A percentile compares a stretch with the other conserved stretches of the same genome.
Conservation (phyloP, 2,888 invertebrate species). For the Mythimna vitellina region DNA sequence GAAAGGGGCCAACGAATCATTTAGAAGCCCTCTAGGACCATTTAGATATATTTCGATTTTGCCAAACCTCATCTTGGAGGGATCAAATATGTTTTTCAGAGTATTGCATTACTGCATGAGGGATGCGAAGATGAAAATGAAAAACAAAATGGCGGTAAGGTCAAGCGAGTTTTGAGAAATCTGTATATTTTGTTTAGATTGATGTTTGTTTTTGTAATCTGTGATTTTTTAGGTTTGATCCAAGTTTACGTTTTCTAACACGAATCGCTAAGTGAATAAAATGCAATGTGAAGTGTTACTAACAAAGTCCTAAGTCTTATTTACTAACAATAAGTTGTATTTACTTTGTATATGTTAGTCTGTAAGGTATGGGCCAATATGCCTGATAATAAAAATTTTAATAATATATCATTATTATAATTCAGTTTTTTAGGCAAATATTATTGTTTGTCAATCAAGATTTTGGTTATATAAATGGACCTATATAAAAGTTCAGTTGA, state of each 20-base stretch:
- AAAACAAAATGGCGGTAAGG: conserved; percentile 40
- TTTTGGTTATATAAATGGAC: no score
- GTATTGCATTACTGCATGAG: conserved; percentile 50
- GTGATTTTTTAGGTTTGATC: neutral
- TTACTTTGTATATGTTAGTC: no score
- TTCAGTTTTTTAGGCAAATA: no score
- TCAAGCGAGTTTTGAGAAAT: conserved; percentile 33
- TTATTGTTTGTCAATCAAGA: no score
- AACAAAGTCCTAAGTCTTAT: no score
- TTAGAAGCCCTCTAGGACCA: conserved; percentile 32
- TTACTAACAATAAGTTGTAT: no score
- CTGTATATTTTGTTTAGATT: conserved; percentile 4
- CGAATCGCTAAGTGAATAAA: no score
- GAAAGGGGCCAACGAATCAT: conserved; percentile 51
- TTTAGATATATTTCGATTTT: conserved; percentile 55
- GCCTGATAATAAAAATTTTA: no score
- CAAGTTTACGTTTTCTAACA: neutral
- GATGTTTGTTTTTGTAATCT: conserved; percentile 9
- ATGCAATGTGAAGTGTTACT: no score
- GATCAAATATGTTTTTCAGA: conserved; percentile 58
- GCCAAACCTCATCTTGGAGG: conserved; percentile 55
- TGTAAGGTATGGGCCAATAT: no score
- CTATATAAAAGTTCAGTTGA: no score
- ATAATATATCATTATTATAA: no score
- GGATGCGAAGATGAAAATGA: conserved; percentile 29